These are phyloP conservation scores for Hirtodrosophila alboralis DNA, from an alignment of 2,888 invertebrate species.

Conservation along the genomic window DNA sequence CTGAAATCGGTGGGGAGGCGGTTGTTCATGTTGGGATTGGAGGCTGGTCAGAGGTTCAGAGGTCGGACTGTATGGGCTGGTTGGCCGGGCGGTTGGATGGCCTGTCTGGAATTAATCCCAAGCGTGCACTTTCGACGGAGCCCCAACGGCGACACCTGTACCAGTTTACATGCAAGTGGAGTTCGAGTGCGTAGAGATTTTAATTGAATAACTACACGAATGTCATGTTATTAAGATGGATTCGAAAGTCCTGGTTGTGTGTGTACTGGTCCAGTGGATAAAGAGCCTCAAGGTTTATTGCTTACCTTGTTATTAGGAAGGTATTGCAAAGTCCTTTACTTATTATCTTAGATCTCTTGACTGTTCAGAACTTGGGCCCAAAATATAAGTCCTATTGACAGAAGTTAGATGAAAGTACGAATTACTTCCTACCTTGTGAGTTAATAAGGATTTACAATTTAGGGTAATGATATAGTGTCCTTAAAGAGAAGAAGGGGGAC, in stretches of 20 bases:
- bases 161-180: conserved; percentile 14
- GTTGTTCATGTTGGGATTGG: conserved; percentile 3
- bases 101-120: conserved; percentile 64
- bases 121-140: conserved; percentile 59
- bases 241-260: conserved; percentile 12
- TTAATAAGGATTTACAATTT: too few species aligned
- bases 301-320: neutral
- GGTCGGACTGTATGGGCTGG: conserved; percentile 9
- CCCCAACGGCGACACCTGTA: conserved; percentile 26
- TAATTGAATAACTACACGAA: conserved; percentile 69
- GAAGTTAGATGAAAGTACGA: too few species aligned
- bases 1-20: conserved; percentile 1
- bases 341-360: too few species aligned
- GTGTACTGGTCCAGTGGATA: too few species aligned
- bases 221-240: conserved; percentile 38
- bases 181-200: conserved; percentile 50
- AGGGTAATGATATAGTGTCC: too few species aligned
- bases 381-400: too few species aligned
- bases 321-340: conserved; percentile 30
- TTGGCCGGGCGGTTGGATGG: conserved; percentile 10
- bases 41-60: neutral
- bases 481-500: too few species aligned
- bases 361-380: too few species aligned
- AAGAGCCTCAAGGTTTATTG: neutral
- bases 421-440: too few species aligned